Evolutionary conservation across 2,113 vertebrate genomes (phyloP).

Genomic region (Burhinus bistriatus): DNA sequence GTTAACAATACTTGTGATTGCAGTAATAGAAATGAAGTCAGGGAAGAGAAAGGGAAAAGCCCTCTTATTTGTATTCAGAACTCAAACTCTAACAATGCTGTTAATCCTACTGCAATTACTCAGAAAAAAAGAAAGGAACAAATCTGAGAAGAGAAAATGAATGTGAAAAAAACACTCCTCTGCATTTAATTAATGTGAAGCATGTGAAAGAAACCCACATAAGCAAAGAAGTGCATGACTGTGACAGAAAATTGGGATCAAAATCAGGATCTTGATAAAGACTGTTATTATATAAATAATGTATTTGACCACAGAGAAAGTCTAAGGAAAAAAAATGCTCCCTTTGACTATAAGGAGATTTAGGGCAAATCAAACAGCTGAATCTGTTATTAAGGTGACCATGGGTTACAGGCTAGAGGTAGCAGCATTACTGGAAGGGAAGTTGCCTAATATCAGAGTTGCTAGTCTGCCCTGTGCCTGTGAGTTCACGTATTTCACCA

Average conservation of each 20-base stretch:
- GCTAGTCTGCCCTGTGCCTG: not conserved
- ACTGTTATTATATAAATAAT: not conserved
- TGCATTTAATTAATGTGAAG: constrained; percentile 33
- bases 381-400: not conserved
- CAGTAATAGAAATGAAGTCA: constrained; percentile 42
- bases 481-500: not conserved
- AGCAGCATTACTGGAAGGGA: not conserved
- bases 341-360: not conserved
- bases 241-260: constrained; percentile 21
- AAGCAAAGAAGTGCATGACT: not conserved
- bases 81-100: constrained; percentile 18
- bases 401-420: not conserved
- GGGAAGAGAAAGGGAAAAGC: constrained; percentile 32
- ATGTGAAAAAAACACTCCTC: not conserved
- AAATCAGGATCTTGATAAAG: not conserved
- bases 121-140: not conserved
- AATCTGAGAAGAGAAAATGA: constrained; percentile 38
- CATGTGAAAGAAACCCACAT: constrained; percentile 1
- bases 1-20: constrained; percentile 58
- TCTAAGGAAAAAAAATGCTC: not conserved
- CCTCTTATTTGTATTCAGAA: constrained; percentile 48
- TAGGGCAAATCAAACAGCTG: not conserved
- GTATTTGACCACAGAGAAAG: not conserved
- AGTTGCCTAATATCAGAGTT: not conserved
- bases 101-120: constrained; percentile 42